Evolutionary conservation across 2,888 invertebrate species (phyloP).

Genomic region (Sphecodes monilicornis): DNA sequence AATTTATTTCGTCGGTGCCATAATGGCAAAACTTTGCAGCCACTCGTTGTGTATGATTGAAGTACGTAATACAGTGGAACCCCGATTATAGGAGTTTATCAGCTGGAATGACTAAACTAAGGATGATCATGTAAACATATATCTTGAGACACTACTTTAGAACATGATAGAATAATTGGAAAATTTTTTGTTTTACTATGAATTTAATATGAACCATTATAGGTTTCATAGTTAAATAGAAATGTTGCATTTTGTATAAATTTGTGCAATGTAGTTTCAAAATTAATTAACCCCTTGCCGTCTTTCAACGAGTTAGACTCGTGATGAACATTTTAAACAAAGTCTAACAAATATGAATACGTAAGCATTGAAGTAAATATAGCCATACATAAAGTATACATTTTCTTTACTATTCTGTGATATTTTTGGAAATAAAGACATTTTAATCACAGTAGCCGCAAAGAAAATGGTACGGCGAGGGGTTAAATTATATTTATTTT

Average conservation of each 20-base stretch:
- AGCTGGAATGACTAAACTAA: neutral
- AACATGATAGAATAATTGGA: neutral
- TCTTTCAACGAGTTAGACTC: too few species aligned
- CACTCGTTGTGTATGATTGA: conserved; percentile 14
- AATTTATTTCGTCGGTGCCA: conserved; percentile 49
- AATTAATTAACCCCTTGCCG: too few species aligned
- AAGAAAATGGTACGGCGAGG: too few species aligned
- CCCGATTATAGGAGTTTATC: neutral
- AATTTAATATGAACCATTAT: neutral
- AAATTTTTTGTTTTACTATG: neutral
- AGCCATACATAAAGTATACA: too few species aligned
- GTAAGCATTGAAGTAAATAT: too few species aligned
- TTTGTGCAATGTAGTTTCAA: too few species aligned
- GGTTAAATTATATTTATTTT: too few species aligned
- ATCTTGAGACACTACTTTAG: neutral
- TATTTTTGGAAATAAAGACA: too few species aligned
- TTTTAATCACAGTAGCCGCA: too few species aligned
- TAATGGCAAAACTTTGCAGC: conserved; percentile 47
- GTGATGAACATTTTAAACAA: too few species aligned
- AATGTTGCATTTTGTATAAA: neutral
- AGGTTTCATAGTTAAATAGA: neutral
- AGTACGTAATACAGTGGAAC: neutral
- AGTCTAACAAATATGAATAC: too few species aligned
- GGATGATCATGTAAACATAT: neutral
- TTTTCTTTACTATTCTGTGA: too few species aligned